Evolutionary conservation across 2,113 vertebrate genomes (phyloP), one percentile per base, ranked within the genome.

Genomic region (Platichthys stellatus): DNA sequence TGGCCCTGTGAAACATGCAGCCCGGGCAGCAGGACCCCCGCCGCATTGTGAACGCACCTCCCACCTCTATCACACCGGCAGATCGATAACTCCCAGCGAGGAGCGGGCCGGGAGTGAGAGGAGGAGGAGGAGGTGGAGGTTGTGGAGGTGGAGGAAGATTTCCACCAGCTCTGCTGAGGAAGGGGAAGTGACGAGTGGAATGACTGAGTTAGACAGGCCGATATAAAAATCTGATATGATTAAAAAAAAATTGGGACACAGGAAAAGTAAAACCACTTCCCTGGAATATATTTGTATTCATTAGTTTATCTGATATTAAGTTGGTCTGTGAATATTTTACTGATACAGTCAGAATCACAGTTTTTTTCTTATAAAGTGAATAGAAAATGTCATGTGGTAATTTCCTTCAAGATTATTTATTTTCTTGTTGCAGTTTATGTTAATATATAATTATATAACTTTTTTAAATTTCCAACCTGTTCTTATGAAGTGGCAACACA

Each of bases 1-100:
- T 72, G 86, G 88, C 74, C 82, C 89, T 88, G 81, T 89, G 89
- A 92, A 93, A 93, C 90, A 90, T 90, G 88, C 89, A 93, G 89
- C 77, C 76, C 64, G 63, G 78, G 89, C 88, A 86, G 80, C 72
- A 74, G 79, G 87, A 90, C 63, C 86, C 77, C 88, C 82, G 78
- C 90, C 24, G 81, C 89, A 89, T 82, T 86, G 88, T 86, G 88
- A 90, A 83, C 85, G 40, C 72, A 57, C 88, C 88, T 83, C 88
- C 86, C 83, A 87, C 86, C 85, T 76, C 81, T 56, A 89, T 85
- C 87, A 76, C 87, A 87, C 80, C 31, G 28, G 53, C 68, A 8
- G 49, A 93, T 95, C 93, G 62, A 94, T 94, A 86, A 53, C 57
- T 64, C 80, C 45, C 68, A 23, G 71, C 73, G 92, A 5, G 18